Base-by-base conservation (phyloP, 2,113 vertebrate species). In the Myotis brandtii region DNA sequence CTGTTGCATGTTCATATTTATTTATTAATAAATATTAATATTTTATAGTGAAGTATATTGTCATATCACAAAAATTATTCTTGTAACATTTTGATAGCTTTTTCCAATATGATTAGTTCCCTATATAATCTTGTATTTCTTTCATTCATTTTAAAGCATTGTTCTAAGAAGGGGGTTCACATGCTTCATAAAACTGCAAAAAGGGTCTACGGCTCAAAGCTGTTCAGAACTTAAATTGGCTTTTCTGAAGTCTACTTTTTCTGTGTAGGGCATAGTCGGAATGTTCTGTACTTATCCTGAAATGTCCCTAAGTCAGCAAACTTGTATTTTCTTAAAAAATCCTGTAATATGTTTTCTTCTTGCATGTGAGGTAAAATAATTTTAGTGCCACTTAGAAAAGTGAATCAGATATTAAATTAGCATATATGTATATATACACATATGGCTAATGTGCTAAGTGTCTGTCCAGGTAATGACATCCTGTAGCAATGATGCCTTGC, bases 341-440 rank as follows among this genome's bases (percentile, higher is more conserved):
- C 9, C 66, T 70, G 4, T 97, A 75, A 73, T 95, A 95, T 97
- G 9, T 96, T 97, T 97, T 93, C 50, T 8, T 84, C 77, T 86
- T 94, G 21, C 85, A 80, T 82, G 80, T 92, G 79, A 97, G 73
- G n/a, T 88, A 95, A 67, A 89, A 96, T 82, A 52, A 84, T 72
- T 91, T 97, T 81, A 73, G 52, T 97, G 86, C 25, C 95, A 96
- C 82, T 96, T 87, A 93, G 79, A 50, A 80, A 96, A 97, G 93
- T 96, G 82, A 43, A 50, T 96, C 46, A 95, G 91, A 94, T 93
- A 80, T 96, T 98, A 96, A 95, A 88, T 86, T 95, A 97, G 82
- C 75, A 96, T 56, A 56, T 56, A 56, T 54, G 8, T 20, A 54
- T 20, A 54, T 46, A 11, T 46, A 46, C 46, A 46, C 9, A 46